Percentiles rank a stretch among this genome's conserved stretches.
Evolutionary conservation across 2,888 invertebrate genomes (phyloP).

Genomic region (Hyposoter didymator): DNA sequence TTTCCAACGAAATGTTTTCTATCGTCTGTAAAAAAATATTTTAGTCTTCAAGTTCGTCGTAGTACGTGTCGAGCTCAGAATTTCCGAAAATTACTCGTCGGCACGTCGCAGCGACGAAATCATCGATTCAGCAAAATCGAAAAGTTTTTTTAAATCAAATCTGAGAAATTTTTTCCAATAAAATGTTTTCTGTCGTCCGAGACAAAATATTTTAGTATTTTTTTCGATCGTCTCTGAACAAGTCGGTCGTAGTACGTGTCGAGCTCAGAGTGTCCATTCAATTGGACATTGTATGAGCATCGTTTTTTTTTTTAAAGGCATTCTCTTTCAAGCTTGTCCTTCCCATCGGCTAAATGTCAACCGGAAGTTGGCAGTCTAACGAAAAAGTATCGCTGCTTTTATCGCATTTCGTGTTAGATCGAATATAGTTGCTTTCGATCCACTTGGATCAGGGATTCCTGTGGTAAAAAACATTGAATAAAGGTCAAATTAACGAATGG

Average conservation of each 20-base stretch:
- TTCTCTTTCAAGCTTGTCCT: constrained; percentile 30
- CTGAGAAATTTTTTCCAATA: too few species aligned
- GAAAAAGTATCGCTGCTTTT: not conserved
- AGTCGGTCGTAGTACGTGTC: not conserved
- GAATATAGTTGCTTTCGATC: not conserved
- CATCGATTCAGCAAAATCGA: not conserved
- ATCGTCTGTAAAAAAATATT: too few species aligned
- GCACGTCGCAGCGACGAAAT: not conserved
- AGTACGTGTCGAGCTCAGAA: not conserved
- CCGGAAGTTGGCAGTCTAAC: constrained; percentile 36
- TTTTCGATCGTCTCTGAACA: not conserved
- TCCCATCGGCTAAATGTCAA: constrained; percentile 48
- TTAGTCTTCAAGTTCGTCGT: not conserved
- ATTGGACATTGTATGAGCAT: not conserved
- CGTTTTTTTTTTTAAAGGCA: constrained; percentile 2
- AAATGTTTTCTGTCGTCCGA: too few species aligned
- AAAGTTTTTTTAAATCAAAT: too few species aligned
- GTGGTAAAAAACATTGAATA: not conserved
- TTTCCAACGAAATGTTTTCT: too few species aligned
- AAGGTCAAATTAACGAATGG: not conserved
- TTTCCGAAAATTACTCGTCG: too few species aligned
- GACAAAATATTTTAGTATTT: too few species aligned
- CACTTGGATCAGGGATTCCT: not conserved
- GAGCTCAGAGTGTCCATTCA: not conserved
- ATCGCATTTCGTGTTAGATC: not conserved